Evolutionary conservation across 35 echinoderm and acorn worm genomes (phyloP).

Genomic region (Stichopus chloronotus): DNA sequence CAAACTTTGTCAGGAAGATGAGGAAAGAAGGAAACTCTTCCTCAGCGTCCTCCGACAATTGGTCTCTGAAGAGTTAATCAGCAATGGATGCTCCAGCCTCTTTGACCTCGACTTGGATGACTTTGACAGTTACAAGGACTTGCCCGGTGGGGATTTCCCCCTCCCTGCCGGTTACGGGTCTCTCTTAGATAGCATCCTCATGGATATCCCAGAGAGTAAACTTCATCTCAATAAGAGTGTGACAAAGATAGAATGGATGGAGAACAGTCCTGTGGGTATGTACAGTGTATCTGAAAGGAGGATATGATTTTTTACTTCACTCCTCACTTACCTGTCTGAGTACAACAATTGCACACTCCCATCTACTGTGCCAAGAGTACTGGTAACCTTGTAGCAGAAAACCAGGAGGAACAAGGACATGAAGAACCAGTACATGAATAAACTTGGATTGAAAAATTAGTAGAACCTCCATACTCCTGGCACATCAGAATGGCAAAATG

Average conservation of each 20-base stretch:
- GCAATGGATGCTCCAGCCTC: slow-evolving; percentile 44
- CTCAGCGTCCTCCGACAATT: slow-evolving; percentile 34
- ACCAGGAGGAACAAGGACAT: no score
- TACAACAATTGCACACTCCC: no score
- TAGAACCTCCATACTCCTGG: no score
- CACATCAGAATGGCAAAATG: no score
- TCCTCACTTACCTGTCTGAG: no score
- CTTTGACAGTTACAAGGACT: slow-evolving; percentile 32
- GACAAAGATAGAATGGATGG: slow-evolving; percentile 34
- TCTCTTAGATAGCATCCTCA: background rate
- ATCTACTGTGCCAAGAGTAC: no score
- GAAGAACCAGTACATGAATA: no score
- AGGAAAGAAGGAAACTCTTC: background rate
- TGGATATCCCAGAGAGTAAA: slow-evolving; percentile 26
- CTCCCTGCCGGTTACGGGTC: slow-evolving; percentile 22
- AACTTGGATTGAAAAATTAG: no score
- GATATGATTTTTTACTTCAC: no score
- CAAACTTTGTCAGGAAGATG: background rate
- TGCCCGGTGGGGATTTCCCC: slow-evolving; percentile 29
- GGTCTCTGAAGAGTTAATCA: slow-evolving; percentile 44
- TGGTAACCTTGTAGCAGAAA: no score
- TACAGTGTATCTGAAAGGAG: no score
- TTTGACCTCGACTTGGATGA: slow-evolving; percentile 24
- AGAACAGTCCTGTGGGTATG: background rate
- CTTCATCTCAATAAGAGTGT: slow-evolving; percentile 28